Base-by-base conservation (phyloP, 2,797 vertebrate species). In the Enoplosus armatus region DNA sequence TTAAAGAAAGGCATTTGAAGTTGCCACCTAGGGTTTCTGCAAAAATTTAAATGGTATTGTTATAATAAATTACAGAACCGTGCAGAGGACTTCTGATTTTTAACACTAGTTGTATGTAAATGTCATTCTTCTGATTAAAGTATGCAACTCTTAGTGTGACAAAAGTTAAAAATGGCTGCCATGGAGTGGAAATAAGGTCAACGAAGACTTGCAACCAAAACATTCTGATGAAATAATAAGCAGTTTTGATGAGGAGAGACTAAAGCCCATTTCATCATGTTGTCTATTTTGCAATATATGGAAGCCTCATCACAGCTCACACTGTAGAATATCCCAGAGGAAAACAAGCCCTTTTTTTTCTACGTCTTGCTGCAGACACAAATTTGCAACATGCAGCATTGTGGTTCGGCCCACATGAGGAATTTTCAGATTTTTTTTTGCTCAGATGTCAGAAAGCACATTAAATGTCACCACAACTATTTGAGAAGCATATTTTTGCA, bases 211-310 rank as follows among this genome's bases (percentile, higher is more conserved):
- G 53, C 56, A 75, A 66, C 33, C 56, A 67, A 79, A 85, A 67
- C 58, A 56, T 41, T 75, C 59, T 76, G 78, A 83, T 37, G 48
- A 82, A 85, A 89, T 79, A 84, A 85, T 81, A 66, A 82, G 72
- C 82, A 48, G 39, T 62, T 80, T 16, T 78, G 67, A 85, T 65
- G 71, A 81, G 60, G 66, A 75, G 33, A 66, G 72, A 81, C 55
- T 43, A 63, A 76, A 80, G 56, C 45, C 35, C 33, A 27, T 87
- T 84, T 88, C 74, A 81, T 84, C 79, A 84, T 77, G 53, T 72
- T 72, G 58, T 72, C 72, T 75, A 43, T 71, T 79, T 80, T 75
- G 64, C 64, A 74, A 54, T 55, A 66, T 72, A 50, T 66, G 50
- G 43, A 68, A 72, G 58, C 50, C 26, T 82, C 61, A 39, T 76